Evolutionary conservation across 2,888 invertebrate genomes (phyloP).

Genomic region (Agapostemon virescens): DNA sequence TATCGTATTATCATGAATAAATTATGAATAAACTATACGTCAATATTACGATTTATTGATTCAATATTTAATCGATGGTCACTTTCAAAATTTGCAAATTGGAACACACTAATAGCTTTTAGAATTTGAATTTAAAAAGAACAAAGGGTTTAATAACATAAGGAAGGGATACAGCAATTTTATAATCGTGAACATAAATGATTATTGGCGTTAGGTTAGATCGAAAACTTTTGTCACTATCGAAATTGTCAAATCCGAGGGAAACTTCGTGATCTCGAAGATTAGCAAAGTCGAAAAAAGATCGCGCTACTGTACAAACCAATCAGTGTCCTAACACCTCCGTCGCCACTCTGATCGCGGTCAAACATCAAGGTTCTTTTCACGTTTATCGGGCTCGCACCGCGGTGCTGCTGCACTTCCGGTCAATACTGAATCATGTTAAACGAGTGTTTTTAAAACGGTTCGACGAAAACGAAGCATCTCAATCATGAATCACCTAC

Average conservation of each 20-base stretch:
- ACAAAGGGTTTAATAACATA: too few relatives aligned
- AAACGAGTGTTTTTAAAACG: slow-evolving; percentile 57
- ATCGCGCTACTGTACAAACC: not conserved
- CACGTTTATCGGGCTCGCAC: slow-evolving; percentile 44
- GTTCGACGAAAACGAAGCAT: not conserved
- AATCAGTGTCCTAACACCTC: slow-evolving; percentile 36
- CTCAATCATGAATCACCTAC: slow-evolving; percentile 4
- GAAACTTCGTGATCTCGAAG: not conserved
- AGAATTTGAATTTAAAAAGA: not conserved
- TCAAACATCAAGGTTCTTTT: slow-evolving; percentile 56
- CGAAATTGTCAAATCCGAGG: not conserved
- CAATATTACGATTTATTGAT: too few relatives aligned
- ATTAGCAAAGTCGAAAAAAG: not conserved
- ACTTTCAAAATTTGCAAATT: not conserved
- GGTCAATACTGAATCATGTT: slow-evolving; percentile 53
- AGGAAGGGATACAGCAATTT: too few relatives aligned
- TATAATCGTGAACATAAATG: too few relatives aligned
- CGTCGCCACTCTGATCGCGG: slow-evolving; percentile 32
- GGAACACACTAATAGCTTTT: not conserved
- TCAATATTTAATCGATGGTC: too few relatives aligned
- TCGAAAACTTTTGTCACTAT: not conserved
- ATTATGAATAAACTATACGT: too few relatives aligned
- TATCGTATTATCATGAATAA: not conserved
- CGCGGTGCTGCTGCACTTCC: slow-evolving; percentile 53
- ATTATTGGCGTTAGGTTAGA: too few relatives aligned